Evolutionary conservation across 2,797 vertebrate species (phyloP).

Genomic region (Rhabdophis nuchalis): DNA sequence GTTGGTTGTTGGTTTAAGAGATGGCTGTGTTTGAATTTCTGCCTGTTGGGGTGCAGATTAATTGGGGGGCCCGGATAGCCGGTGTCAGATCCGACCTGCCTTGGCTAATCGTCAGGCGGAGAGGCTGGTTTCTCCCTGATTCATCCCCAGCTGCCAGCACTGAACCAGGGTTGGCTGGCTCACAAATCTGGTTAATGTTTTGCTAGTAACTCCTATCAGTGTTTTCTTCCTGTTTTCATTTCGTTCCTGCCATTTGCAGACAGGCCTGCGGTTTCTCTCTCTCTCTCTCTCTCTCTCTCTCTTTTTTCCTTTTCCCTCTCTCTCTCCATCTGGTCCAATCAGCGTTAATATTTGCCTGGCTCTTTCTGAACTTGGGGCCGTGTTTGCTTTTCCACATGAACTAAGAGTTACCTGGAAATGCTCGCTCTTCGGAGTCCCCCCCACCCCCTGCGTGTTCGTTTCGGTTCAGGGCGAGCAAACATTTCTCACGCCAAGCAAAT

Average conservation of each 20-base stretch:
- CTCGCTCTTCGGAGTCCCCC: background rate
- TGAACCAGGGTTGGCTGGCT: background rate
- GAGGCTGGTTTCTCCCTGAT: background rate
- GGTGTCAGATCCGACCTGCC: background rate
- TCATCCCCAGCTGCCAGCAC: background rate
- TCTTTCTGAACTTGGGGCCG: background rate
- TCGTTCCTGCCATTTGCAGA: background rate
- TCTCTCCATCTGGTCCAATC: background rate
- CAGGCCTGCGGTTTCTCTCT: background rate
- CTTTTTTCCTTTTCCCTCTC: too few relatives aligned
- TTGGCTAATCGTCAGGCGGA: background rate
- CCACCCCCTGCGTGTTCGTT: background rate
- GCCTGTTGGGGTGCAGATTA: background rate
- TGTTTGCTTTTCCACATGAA: slow-evolving; percentile 20
- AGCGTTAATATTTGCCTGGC: background rate
- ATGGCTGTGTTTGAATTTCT: background rate
- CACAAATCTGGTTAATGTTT: too few relatives aligned
- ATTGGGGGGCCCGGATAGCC: background rate
- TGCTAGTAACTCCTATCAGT: background rate
- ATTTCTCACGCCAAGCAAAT: background rate
- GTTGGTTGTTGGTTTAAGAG: background rate
- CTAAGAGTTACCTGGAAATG: background rate
- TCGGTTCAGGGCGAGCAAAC: background rate
- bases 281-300: background rate
- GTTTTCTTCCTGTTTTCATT: background rate